Evolutionary conservation across 2,888 invertebrate genomes (phyloP).

Genomic region (Mantis religiosa): DNA sequence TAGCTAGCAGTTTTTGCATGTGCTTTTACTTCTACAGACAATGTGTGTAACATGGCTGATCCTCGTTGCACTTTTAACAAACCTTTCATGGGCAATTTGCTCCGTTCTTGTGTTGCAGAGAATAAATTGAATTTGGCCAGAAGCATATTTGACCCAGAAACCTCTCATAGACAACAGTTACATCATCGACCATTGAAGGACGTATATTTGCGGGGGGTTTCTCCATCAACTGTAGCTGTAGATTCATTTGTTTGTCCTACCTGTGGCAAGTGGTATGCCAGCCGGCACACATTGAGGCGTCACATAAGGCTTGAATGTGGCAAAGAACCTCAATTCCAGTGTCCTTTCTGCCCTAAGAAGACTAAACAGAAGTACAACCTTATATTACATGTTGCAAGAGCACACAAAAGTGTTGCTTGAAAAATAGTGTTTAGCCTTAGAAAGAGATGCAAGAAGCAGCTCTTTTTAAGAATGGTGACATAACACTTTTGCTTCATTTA

Average conservation of each 20-base stretch:
- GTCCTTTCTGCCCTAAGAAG: slow-evolving; percentile 38
- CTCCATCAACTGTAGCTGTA: background rate
- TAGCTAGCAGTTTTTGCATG: background rate
- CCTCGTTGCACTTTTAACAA: background rate
- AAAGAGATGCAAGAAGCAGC: background rate
- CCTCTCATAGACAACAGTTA: background rate
- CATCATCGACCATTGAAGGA: background rate
- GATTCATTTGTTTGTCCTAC: slow-evolving; percentile 6
- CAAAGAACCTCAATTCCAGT: slow-evolving; percentile 27
- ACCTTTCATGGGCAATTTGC: background rate
- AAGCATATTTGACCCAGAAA: background rate
- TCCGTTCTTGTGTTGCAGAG: background rate
- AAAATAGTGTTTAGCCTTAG: background rate
- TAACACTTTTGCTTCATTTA: no score
- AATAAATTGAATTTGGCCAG: background rate
- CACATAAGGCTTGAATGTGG: slow-evolving; percentile 39
- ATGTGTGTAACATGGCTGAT: background rate
- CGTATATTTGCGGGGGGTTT: background rate
- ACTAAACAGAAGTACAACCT: slow-evolving; percentile 36
- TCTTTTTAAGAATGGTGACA: background rate
- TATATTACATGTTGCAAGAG: slow-evolving; percentile 34
- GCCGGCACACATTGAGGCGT: slow-evolving; percentile 12
- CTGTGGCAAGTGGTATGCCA: slow-evolving; percentile 15
- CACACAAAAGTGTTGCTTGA: background rate
- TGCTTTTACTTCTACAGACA: background rate